Base-by-base conservation (phyloP, 2,113 vertebrate species). In the Chiloscyllium plagiosum region DNA sequence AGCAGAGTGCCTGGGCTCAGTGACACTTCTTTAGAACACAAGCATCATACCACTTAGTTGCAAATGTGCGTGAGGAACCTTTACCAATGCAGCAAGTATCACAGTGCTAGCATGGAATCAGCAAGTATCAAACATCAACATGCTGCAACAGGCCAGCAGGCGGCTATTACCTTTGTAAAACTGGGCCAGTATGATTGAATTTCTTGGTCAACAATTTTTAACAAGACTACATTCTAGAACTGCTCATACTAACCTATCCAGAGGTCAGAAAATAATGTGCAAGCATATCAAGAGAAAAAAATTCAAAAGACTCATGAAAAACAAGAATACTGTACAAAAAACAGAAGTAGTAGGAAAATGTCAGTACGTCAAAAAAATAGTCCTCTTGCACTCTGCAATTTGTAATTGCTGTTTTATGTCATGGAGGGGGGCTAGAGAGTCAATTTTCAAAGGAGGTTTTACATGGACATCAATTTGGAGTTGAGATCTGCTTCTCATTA, bases 391-490 rank as follows among this genome's bases (percentile, higher is more conserved):
- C 13, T 17, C 52, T 61, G 12, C 15, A 69, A 47, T 13, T 42
- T 94, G 42, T 19, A 72, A 17, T 4, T 95, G 24, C 22, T 4
- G 68, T 29, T 52, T 76, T 72, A 66, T 24, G 72, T 5, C n/a
- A 94, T 22, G 70, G 66, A 72, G 68, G 68, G 56, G 94, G 33
- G 37, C 68, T 37, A 95, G 94, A 72, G 94, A 95, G 94, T 52
- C 94, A 95, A 13, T 70, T 94, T 69, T 52, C 42, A 76, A 47
- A 33, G 5, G 13, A 29, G 26, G 42, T 12, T 29, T 10, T 52
- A 29, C 42, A 95, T 24, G 26, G 12, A 72, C 13, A 29, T n/a
- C 56, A 90, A n/a, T 33, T 13, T 13, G 6, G 24, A 29, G 69
- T 26, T 19, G 20, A 47, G 69, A 50, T 95, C 94, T 95, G 94